Evolutionary conservation across 2,888 invertebrate genomes (phyloP).

Genomic region (Pseudococcus longispinus): DNA sequence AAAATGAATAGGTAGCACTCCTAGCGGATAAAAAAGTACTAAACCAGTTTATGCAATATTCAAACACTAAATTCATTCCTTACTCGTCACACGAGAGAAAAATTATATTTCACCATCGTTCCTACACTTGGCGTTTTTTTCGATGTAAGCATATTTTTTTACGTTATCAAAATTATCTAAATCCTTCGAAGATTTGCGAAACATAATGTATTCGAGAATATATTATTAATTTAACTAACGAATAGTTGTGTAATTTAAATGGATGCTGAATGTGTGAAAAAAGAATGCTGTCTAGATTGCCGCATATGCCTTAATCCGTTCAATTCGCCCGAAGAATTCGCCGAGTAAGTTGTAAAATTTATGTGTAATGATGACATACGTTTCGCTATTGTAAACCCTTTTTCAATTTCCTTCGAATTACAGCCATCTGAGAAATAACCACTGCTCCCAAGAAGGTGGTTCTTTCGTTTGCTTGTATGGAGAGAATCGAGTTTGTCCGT

Average conservation of each 20-base stretch:
- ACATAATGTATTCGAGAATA: neutral
- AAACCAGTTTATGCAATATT: neutral
- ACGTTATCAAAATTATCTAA: conserved; percentile 43
- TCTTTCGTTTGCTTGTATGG: conserved; percentile 88
- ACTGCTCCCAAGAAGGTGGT: conserved; percentile 84
- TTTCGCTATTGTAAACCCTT: neutral
- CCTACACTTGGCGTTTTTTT: neutral
- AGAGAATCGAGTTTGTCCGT: conserved; percentile 83
- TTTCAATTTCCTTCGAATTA: conserved; percentile 61
- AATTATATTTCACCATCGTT: neutral
- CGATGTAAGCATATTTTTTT: neutral
- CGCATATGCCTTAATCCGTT: conserved; percentile 32
- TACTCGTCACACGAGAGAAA: neutral
- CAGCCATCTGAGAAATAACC: conserved; percentile 80
- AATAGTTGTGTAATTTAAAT: neutral
- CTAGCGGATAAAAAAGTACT: neutral
- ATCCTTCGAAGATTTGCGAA: neutral
- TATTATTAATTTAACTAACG: neutral
- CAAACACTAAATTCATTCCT: neutral
- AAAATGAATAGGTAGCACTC: no score
- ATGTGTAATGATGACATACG: neutral
- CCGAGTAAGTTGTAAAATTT: conserved; percentile 29
- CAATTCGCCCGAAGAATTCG: conserved; percentile 43
- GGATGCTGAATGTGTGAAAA: conserved; percentile 14
- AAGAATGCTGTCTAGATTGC: conserved; percentile 40